These are phyloP conservation scores for Aspidoscelis tigris DNA, from an alignment of 2,113 vertebrate species.

Conservation along the genomic window DNA sequence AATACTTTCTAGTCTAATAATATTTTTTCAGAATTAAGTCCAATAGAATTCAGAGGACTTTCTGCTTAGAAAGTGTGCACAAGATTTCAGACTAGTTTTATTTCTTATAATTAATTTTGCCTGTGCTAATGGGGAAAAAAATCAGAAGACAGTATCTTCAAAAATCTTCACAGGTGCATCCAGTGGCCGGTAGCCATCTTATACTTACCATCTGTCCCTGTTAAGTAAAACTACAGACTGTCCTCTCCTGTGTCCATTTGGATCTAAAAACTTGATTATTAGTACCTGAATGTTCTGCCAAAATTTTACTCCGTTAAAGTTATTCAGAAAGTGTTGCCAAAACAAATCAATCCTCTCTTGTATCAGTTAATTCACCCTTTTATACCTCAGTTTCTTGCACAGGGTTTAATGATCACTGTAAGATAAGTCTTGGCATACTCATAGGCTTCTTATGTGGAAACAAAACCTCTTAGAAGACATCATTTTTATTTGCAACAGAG, in stretches of 20 bases:
- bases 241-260: conserved; percentile 10
- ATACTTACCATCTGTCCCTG: conserved; percentile 13
- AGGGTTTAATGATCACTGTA: no score
- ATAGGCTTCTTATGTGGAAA: neutral
- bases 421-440: neutral
- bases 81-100: neutral
- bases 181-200: neutral
- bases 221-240: conserved; percentile 7
- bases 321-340: conserved; percentile 12
- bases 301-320: conserved; percentile 18
- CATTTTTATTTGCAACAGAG: neutral
- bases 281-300: neutral
- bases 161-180: neutral
- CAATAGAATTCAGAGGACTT: neutral
- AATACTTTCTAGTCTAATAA: neutral
- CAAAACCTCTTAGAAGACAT: neutral
- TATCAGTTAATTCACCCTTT: neutral
- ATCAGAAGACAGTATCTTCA: neutral
- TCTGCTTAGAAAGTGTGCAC: no score
- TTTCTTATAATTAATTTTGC: neutral
- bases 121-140: neutral
- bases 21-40: neutral
- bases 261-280: conserved; percentile 12
- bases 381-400: neutral
- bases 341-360: conserved; percentile 1